Evolutionary conservation across 2,888 invertebrate species (phyloP), one percentile per base, ranked within the genome.

Genomic region (Folsomia manolachei): DNA sequence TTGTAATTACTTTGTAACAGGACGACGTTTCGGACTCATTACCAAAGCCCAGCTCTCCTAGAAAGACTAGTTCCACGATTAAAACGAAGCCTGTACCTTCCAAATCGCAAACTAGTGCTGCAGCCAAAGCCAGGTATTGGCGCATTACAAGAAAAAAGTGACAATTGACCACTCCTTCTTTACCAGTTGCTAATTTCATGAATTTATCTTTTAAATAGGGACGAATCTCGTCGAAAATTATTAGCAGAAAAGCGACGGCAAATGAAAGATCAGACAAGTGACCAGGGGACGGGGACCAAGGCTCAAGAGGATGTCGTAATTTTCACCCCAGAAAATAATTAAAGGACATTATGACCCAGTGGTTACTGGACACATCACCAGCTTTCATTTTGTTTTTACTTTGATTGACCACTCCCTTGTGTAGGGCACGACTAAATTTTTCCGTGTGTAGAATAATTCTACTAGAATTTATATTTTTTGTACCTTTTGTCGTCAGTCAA

Each of bases 191-290:
- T n/a, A n/a, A n/a, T n/a, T n/a, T n/a, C n/a, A n/a, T 27, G 23
- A n/a, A n/a, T n/a, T n/a, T n/a, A 56, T 56, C 21, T 4, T 56
- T 4, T 70, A 53, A 64, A 2, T 23, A 80, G 86, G 26, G 85
- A 85, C 70, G 88, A 87, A 78, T 91, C 92, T 60, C 87, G 95
- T 76, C 90, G 91, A 81, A 90, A 91, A 81, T 87, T 95, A 87
- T 84, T 94, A 78, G 94, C 94, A 81, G 91, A 87, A 82, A 89
- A 87, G 83, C 87, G 92, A 83, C 86, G 87, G 77, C 89, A 87
- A 9, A 87, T 88, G 87, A 82, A 81, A 68, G 76, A 75, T 67
- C 79, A 81, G 61, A 87, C 88, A 87, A 82, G 81, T 66, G 76
- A 75, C 66, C 79, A 81, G 61, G 51, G 56, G 1, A 66, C 70